A percentile compares a stretch with the other conserved stretches of the same genome.
These are phyloP conservation scores for Tonatia bakeri DNA, from an alignment of 2,113 vertebrate genomes.

Conservation along the genomic window DNA sequence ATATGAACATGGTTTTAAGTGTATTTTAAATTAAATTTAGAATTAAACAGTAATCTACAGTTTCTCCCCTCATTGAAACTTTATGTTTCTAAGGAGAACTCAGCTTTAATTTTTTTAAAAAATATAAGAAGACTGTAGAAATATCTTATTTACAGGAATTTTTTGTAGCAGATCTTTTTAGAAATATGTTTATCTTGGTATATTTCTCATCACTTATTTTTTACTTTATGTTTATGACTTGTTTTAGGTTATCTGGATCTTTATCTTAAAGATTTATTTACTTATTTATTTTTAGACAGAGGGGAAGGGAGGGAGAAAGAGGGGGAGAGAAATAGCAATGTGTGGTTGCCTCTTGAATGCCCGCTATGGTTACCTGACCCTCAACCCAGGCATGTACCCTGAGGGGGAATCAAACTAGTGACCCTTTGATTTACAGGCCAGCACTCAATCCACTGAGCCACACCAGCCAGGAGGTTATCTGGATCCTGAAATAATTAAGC, in stretches of 20 bases:
- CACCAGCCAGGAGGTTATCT: neutral
- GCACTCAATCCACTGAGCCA: no score
- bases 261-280: no score
- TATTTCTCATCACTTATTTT: constrained; percentile 13
- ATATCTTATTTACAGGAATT: neutral
- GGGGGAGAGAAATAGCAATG: no score
- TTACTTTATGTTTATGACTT: constrained; percentile 14
- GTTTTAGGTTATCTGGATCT: neutral
- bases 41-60: neutral
- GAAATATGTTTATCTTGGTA: neutral
- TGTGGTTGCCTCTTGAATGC: no score
- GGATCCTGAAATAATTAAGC: neutral
- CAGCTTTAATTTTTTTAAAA: neutral
- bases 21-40: constrained; percentile 33
- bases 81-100: neutral
- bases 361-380: no score
- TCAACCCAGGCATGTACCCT: no score
- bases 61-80: neutral
- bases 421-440: no score
- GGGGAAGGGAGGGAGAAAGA: no score
- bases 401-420: no score
- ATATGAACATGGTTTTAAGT: neutral
- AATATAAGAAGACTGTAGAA: neutral
- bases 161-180: neutral
- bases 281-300: no score